These are phyloP conservation scores for Dasypus novemcinctus DNA, from an alignment of 2,113 vertebrate species.

Conservation along the genomic window DNA sequence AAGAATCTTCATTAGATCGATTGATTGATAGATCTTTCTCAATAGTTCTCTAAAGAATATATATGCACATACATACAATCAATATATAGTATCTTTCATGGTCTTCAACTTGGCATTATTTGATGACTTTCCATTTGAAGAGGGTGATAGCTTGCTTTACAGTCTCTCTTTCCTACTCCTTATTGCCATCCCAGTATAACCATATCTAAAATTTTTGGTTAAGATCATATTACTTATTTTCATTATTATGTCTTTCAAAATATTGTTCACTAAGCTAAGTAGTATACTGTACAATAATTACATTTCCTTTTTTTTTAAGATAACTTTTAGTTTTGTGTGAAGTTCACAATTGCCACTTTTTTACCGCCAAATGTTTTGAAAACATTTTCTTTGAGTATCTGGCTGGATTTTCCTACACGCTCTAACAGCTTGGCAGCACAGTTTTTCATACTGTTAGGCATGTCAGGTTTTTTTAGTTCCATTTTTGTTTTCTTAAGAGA, in stretches of 20 bases:
- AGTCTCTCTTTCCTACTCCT: neutral
- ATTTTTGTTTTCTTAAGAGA: neutral
- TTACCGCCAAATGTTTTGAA: neutral
- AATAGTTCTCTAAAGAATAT: neutral
- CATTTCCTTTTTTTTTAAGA: neutral
- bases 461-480: neutral
- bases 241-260: neutral
- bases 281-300: neutral
- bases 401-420: neutral
- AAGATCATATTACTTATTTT: neutral
- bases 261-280: neutral
- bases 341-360: neutral
- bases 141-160: neutral
- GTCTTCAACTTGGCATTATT: neutral
- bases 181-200: neutral
- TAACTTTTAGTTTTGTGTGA: neutral
- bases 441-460: neutral
- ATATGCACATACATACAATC: neutral
- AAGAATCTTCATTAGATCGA: neutral
- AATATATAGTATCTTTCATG: neutral
- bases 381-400: neutral
- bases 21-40: no score
- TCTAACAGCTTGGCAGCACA: neutral
- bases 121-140: neutral
- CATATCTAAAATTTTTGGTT: neutral